Evolutionary conservation across 2,888 invertebrate species (phyloP).

Genomic region (Invenusta paracnida): DNA sequence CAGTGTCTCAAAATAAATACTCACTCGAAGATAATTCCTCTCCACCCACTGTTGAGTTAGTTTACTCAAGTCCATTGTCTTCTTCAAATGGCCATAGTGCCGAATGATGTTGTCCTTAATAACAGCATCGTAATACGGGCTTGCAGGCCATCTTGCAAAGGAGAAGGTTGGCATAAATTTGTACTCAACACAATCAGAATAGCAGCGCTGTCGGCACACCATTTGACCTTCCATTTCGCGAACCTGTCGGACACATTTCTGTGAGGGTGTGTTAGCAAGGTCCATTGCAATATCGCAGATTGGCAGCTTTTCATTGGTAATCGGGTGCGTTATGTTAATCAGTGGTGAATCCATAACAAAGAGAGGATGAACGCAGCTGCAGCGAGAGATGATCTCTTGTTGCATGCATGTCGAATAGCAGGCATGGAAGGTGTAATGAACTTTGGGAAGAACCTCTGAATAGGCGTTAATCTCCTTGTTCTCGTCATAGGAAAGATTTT

Average conservation of each 20-base stretch:
- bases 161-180: not conserved
- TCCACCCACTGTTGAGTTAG: not conserved
- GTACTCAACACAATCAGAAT: not conserved
- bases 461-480: not conserved
- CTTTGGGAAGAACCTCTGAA: not conserved
- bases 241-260: not conserved
- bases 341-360: not conserved
- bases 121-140: not conserved
- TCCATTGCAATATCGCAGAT: not conserved
- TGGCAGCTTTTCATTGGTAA: not conserved
- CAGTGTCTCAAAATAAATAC: not conserved
- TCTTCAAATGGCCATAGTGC: not conserved
- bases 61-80: not conserved
- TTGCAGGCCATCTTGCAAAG: not conserved
- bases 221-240: not conserved
- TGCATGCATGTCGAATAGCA: slow-evolving; percentile 30
- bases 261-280: not conserved
- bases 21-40: not conserved
- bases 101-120: not conserved
- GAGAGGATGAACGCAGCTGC: not conserved
- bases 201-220: not conserved
- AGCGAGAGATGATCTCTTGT: not conserved
- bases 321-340: not conserved
- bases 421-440: not conserved
- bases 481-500: not conserved